Base-by-base conservation (phyloP, 2,113 vertebrate species). In the Aspidoscelis tigris region DNA sequence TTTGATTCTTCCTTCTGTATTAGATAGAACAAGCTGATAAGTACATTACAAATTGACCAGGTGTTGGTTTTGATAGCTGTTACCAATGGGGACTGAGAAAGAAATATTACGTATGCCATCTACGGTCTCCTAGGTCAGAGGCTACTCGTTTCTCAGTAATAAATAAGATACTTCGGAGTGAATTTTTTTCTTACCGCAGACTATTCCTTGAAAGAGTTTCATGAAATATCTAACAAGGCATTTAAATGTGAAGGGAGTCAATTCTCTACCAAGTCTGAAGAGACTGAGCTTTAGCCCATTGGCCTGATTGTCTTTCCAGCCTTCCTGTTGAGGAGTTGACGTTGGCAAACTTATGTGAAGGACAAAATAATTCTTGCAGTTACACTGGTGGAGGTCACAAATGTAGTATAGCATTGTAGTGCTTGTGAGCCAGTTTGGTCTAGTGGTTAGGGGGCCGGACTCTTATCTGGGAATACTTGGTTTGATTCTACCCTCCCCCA, bases 161-260 rank as follows among this genome's bases (percentile, higher is more conserved):
- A 9, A 1, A 78, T 71, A 70, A 5, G n/a, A 0, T 8, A n/a
- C 14, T 7, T 86, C 69, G 0, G 73, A 33, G 7, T 9, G 76
- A 4, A 77, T 1, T 5, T 66, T 87, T 2, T 86, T 84, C 8
- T 43, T 24, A 66, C 88, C 66, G 50, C 41, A 39, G 18, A 26
- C 10, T 75, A 89, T 88, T 83, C 7, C 3, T 68, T 84, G 41
- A 79, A 86, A 87, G 22, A 50, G 55, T 64, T 84, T 18, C 68
- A 64, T 68, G 26, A 47, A 83, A 1, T 0, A 76, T 26, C 50
- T 33, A 76, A 33, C 5, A 68, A 5, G 47, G 24, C 22, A 20
- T 44, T 78, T 65, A 10, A 33, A 11, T 64, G 43, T 43, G 22
- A 53, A 71, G 71, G 71, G 7, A 50, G 47, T 50, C 47, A 50